These are phyloP conservation scores for Laticauda laticaudata DNA, from an alignment of 2,113 vertebrate species.

Conservation along the genomic window DNA sequence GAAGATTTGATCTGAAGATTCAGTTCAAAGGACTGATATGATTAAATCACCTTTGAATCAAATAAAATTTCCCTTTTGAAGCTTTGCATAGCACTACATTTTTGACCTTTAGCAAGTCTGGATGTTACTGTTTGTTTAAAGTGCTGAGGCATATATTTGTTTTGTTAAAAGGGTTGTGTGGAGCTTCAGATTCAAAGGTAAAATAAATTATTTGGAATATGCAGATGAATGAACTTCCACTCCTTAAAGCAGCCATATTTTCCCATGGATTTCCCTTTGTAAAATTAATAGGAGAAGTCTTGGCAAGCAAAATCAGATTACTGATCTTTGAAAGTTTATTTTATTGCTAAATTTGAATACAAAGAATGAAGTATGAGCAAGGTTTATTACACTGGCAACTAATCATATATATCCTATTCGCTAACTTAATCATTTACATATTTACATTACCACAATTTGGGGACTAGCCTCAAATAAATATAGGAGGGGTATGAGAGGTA, in stretches of 20 bases:
- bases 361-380: not conserved
- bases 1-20: not conserved
- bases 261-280: not conserved
- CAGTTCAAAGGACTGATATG: not conserved
- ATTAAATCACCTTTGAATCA: not conserved
- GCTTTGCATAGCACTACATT: not conserved
- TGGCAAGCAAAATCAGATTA: not conserved
- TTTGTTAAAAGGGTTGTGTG: not conserved
- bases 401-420: not conserved
- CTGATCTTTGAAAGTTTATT: not conserved
- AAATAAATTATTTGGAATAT: not conserved
- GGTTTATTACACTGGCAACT: not conserved
- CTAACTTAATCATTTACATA: not conserved
- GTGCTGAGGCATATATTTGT: not conserved
- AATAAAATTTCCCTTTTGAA: not conserved
- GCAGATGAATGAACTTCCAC: not conserved
- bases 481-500: too few relatives aligned
- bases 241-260: not conserved
- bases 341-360: not conserved
- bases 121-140: not conserved
- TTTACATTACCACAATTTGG: not conserved
- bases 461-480: not conserved
- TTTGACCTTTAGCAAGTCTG: not conserved
- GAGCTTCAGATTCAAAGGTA: not conserved
- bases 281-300: not conserved